Conservation (phyloP, 1,140 invertebrate species). For the Papilio helenus region DNA sequence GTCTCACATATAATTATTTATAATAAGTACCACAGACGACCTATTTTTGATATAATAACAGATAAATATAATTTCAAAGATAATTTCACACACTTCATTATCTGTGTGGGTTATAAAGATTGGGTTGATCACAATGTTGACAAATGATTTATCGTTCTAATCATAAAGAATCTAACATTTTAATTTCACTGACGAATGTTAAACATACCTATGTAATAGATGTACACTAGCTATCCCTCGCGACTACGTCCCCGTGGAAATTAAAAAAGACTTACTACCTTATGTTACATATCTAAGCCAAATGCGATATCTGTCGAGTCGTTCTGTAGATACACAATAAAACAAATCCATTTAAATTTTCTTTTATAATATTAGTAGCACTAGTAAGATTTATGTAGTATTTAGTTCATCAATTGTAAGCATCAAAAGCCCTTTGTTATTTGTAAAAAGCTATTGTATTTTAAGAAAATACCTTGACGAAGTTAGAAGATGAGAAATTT, state of each 20-base stretch:
- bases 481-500: constrained; percentile 33
- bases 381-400: background rate
- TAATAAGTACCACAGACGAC: background rate
- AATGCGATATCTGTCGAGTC: too few species aligned
- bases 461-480: constrained; percentile 20
- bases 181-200: background rate
- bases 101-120: constrained; percentile 12
- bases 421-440: background rate
- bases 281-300: too few species aligned
- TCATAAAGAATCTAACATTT: constrained; percentile 7
- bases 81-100: constrained; percentile 19
- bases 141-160: constrained; percentile 10
- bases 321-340: too few species aligned
- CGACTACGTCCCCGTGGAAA: too few species aligned
- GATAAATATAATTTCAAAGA: constrained; percentile 10
- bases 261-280: too few species aligned
- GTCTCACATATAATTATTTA: background rate
- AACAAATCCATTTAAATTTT: too few species aligned
- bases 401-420: background rate
- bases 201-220: too few species aligned
- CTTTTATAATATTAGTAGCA: too few species aligned
- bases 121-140: constrained; percentile 23
- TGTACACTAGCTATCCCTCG: too few species aligned
- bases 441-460: background rate
- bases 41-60: background rate